These are phyloP conservation scores for Galeopsomyia nigrocyanea DNA, from an alignment of 2,888 invertebrate genomes.

Conservation along the genomic window DNA sequence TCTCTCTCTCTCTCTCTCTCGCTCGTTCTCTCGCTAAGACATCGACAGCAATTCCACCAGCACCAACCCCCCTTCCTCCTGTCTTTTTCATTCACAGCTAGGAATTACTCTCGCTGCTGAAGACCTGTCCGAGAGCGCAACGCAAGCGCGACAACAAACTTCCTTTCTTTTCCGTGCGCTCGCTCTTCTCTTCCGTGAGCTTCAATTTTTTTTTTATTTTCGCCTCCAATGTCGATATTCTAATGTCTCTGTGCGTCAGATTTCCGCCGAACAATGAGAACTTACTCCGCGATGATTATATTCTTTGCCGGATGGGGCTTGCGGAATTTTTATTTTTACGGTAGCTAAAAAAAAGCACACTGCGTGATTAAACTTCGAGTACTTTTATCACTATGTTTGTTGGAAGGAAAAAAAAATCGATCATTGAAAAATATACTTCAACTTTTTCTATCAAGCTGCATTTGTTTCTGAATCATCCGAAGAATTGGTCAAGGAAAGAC, in stretches of 20 bases:
- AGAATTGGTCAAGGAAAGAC: no score
- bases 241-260: neutral
- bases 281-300: no score
- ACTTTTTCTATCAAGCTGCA: no score
- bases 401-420: no score
- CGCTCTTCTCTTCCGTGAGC: no score
- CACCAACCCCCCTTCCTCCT: constrained; percentile 49
- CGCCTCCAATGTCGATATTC: constrained; percentile 18
- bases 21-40: constrained; percentile 29
- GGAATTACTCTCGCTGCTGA: constrained; percentile 30
- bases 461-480: no score
- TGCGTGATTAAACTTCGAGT: no score
- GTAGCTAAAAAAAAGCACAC: no score
- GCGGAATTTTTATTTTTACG: no score
- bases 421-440: no score
- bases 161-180: neutral
- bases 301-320: no score
- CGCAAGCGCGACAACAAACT: constrained; percentile 19
- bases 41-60: constrained; percentile 51
- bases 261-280: neutral
- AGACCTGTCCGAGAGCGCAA: neutral
- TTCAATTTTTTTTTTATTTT: neutral
- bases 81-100: constrained; percentile 52
- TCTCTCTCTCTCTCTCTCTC: neutral
- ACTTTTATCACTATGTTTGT: no score